Evolutionary conservation across 30 jellyfish, hydroid and myxozoan species (phyloP), one percentile per base, ranked within the genome.

Genomic region (Aurelia sp.): DNA sequence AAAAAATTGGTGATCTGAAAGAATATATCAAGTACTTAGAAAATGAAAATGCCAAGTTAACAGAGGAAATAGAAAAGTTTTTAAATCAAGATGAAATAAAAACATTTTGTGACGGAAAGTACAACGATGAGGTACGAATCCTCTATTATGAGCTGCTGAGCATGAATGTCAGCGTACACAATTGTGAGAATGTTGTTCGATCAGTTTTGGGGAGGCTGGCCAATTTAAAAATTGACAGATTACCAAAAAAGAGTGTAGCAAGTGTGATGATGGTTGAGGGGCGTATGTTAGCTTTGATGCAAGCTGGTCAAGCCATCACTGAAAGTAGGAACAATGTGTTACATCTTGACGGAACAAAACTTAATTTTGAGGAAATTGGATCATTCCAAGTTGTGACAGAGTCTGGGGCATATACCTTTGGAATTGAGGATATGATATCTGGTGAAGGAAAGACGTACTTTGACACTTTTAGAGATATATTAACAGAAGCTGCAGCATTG

Each of bases 241-340:
- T 80, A 22, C 90, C 90, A 41, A 17, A 37, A 63, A 66, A 80
- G 53, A 62, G 84, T 62, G 21, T 66, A 4, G 82, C 90, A 13
- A 50, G 40, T 13, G 33, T 18, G 13, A 15, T 80, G 73, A 66
- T 80, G 83, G 90, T 48, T 20, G 90, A 80, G 64, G 51, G 72
- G 4, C 52, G 44, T 13, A 23, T 80, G 18, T 11, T 80, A 6
- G 37, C 73, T 17, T 11, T 31, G 17, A 63, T 63, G 71, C 90
- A 80, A 22, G 90, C 67, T 31, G 37, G 58, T 20, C 52, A 35
- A 35, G 44, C 44, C 44, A 35, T 35, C 44, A 35, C 66, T 57
- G 64, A 59, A 20, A 63, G 84, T 35, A 62, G 31, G 16, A 61
- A 78, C 40, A 62, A n/a, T 6, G 89, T 4, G 23, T 71, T 78